These are phyloP conservation scores for Neopipo cinnamomea DNA, from an alignment of 2,113 vertebrate genomes.

Conservation along the genomic window DNA sequence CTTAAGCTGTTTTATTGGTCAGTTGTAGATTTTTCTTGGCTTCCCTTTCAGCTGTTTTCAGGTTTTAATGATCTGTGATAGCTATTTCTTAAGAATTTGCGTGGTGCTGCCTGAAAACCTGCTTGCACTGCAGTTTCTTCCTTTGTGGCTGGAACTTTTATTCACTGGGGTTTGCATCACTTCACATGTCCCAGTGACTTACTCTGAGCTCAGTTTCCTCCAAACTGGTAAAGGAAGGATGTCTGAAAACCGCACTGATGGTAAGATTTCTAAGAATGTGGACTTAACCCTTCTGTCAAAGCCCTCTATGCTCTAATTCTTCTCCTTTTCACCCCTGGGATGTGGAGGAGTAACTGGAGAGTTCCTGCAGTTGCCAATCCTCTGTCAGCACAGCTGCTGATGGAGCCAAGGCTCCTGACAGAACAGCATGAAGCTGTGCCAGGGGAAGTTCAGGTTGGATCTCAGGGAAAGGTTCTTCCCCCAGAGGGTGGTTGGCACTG, in stretches of 20 bases:
- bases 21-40: neutral
- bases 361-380: neutral
- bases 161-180: neutral
- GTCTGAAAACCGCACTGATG: neutral
- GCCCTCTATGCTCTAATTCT: neutral
- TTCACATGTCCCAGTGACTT: neutral
- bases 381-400: neutral
- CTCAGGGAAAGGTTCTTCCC: neutral
- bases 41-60: neutral
- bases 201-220: neutral
- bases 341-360: neutral
- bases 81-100: neutral
- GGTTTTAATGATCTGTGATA: neutral
- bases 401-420: neutral
- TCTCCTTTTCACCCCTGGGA: neutral
- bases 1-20: neutral
- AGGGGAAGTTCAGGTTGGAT: accelerated
- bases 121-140: neutral
- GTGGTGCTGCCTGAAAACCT: neutral
- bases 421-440: accelerated
- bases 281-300: neutral
- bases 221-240: neutral
- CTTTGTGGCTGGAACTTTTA: neutral
- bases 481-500: neutral
- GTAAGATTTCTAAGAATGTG: neutral